Percentiles rank a stretch among this genome's conserved stretches.
Conservation (phyloP, 2,888 invertebrate species). For the Invenusta paracnida region DNA sequence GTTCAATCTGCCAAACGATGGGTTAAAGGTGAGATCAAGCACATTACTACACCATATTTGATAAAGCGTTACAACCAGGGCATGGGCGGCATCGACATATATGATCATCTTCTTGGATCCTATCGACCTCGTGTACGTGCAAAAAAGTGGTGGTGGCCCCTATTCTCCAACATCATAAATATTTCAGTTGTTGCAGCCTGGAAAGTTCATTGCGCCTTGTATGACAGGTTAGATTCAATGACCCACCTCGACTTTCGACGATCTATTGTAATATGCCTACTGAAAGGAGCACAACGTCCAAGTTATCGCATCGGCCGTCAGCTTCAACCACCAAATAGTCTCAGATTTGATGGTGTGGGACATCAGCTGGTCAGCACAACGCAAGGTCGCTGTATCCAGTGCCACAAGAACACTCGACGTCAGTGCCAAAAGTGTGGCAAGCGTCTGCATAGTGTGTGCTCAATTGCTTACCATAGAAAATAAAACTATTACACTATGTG, state of each 20-base stretch:
- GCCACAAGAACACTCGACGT: background rate
- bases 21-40: background rate
- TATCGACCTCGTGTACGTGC: conserved; percentile 2
- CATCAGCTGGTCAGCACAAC: background rate
- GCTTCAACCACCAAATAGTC: background rate
- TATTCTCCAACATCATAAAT: conserved; percentile 15
- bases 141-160: conserved; percentile 34
- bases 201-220: background rate
- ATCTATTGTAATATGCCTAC: background rate
- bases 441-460: conserved; percentile 14
- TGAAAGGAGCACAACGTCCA: background rate
- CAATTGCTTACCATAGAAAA: background rate
- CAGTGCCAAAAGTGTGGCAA: conserved; percentile 5
- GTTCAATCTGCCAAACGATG: conserved; percentile 3
- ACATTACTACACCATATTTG: background rate
- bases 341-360: conserved; percentile 30
- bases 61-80: conserved; percentile 30
- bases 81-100: conserved; percentile 27
- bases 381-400: conserved; percentile 30
- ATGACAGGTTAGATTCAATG: background rate
- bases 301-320: background rate
- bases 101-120: background rate
- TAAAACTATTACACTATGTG: background rate
- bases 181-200: conserved; percentile 30
- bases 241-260: conserved; percentile 17